A percentile compares a stretch with the other conserved stretches of the same genome.
phyloP scores from a whole-genome alignment of 1,140 invertebrate genomes.

The Anagrus nilaparvatae region DNA sequence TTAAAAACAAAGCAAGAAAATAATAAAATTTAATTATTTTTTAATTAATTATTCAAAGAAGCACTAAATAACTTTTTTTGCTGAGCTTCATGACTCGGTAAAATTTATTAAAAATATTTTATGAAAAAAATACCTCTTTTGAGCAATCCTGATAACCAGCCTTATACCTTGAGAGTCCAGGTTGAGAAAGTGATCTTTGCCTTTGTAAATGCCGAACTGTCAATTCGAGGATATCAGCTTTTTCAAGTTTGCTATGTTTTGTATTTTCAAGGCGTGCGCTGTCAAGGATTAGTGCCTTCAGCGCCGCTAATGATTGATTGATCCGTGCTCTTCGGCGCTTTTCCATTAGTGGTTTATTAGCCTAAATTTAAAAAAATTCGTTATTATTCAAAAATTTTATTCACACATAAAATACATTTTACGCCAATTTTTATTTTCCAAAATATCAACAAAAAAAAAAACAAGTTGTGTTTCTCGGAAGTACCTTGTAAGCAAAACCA shows the following conservation, averaged over 20 bases:
- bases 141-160: constrained; percentile 76
- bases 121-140: constrained; percentile 47
- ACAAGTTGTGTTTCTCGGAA: too few relatives aligned
- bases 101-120: neutral
- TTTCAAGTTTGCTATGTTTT: constrained; percentile 75
- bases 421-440: too few relatives aligned
- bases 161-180: constrained; percentile 48
- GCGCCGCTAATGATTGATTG: constrained; percentile 75
- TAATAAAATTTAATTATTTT: too few relatives aligned
- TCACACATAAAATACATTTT: too few relatives aligned
- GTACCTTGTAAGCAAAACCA: too few relatives aligned
- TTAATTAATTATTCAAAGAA: too few relatives aligned
- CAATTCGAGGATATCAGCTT: constrained; percentile 87
- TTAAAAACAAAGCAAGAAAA: too few relatives aligned
- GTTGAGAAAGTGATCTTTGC: constrained; percentile 54
- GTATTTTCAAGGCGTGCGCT: constrained; percentile 58
- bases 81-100: neutral
- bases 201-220: constrained; percentile 79
- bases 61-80: neutral
- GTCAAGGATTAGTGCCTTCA: constrained; percentile 76
- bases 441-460: too few relatives aligned
- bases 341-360: constrained; percentile 88
- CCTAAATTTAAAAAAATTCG: too few relatives aligned
- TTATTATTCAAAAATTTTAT: too few relatives aligned
- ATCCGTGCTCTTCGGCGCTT: constrained; percentile 78